Evolutionary conservation across 2,888 invertebrate species (phyloP), one percentile per base, ranked within the genome.

Genomic region (Trachelus troglodyta): DNA sequence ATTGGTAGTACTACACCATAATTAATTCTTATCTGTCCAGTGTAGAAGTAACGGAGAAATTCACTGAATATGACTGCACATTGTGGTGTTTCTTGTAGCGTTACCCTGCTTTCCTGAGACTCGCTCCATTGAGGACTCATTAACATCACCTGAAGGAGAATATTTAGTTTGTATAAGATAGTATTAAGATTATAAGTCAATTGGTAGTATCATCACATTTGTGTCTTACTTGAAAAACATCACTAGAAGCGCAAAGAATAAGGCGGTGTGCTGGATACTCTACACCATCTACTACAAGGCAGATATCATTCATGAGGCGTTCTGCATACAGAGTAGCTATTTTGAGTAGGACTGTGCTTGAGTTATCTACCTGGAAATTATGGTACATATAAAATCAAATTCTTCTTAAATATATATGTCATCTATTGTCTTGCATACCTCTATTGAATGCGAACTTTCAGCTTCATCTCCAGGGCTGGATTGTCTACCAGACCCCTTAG

Each of bases 51-150:
- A 92, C 96, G 96, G 34, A 98, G 93, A 92, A 98, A 98, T 88
- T 96, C 95, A 81, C 96, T 96, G 92, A 98, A 98, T 74, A 98
- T 96, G 69, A 94, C 93, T 34, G 95, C 95, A 89, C 98, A 98
- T 77, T 95, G 94, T 0, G 96, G 95, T 15, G 97, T 96, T 92
- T 98, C 98, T 87, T 96, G 95, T 23, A 98, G 92, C 75, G 96
- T 95, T 75, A 98, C 96, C 73, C 95, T 94, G 84, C 95, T 96
- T 91, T 97, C 96, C 78, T 96, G 94, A 90, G 97, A 97, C 90
- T 98, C 98, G 76, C 95, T 96, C 98, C 98, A 98, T 89, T 97
- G 96, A 0, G 97, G 95, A 89, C 96, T 97, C 96, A 97, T 98
- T 73, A 98, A 92, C 98, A 98, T 98, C n/a, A 96, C 96, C 95